Base-by-base conservation (phyloP, 2,797 vertebrate genomes). In the Morelia viridis region DNA sequence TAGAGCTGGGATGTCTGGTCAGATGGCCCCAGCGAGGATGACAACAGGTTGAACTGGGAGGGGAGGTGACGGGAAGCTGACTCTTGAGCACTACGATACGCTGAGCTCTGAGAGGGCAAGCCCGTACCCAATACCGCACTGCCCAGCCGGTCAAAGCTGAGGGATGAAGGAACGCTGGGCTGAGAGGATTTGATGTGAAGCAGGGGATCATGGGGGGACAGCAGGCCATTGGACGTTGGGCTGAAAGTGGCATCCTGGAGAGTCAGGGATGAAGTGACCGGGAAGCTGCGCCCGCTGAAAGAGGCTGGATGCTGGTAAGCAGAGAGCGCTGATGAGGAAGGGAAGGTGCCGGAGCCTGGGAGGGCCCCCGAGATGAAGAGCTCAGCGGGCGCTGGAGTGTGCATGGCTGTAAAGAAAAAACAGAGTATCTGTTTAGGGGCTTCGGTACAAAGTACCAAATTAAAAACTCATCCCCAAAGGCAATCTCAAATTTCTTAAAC, bases 271-370 rank as follows among this genome's bases (percentile, higher is more conserved):
- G 98, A 97, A 3, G 98, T 97, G 50, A 98, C 98, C 0, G 99
- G 98, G 96, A 99, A 99, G 92, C 98, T 98, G 93, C 99, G 98
- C 62, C 99, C 98, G 61, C 98, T 98, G 96, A 99, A 99, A 2
- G 99, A 98, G 24, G 98, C 98, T 1, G 99, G 98, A 97, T 99
- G 99, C 95, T 99, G 99, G 97, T 99, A 99, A 89, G 99, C 98
- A 62, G 99, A 99, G 84, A 99, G 98, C 41, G 99, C 98, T 15
- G 99, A 99, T 13, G 99, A 99, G 8, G 99, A 98, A 5, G 99
- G 98, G 94, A 99, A 99, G 13, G 99, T 99, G 85, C 98, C 98
- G 90, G 99, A 99, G 94, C 98, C 98, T 9, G 99, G 98, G 60
- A 99, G 97, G 31, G 99, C 98, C 5, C 99, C 98, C 35, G 99